These are phyloP conservation scores for Gymnocephalus cernua DNA, from an alignment of 2,113 vertebrate genomes.

Conservation along the genomic window DNA sequence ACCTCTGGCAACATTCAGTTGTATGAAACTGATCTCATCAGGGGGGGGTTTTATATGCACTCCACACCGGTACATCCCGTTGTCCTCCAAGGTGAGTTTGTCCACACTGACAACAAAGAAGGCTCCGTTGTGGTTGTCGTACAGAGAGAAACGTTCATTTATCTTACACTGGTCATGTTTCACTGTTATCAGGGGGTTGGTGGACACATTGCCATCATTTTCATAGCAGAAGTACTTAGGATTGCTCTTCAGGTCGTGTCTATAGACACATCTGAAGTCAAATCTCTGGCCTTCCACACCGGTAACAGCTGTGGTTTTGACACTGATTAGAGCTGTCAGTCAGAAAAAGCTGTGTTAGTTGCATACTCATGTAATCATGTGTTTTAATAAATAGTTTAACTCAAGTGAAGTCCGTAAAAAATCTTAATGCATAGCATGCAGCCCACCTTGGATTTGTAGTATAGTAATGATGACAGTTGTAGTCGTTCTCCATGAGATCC, in stretches of 20 bases:
- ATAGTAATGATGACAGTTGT: slow-evolving; percentile 20
- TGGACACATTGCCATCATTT: not conserved
- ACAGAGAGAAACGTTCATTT: slow-evolving; percentile 49
- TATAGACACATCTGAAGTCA: slow-evolving; percentile 65
- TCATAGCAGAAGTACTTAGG: slow-evolving; percentile 43
- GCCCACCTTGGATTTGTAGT: slow-evolving; percentile 66
- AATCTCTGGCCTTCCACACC: slow-evolving; percentile 45
- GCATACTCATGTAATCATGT: not conserved
- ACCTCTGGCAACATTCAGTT: slow-evolving; percentile 57
- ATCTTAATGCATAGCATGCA: not conserved
- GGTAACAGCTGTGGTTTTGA: not conserved
- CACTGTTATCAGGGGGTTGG: slow-evolving; percentile 6
- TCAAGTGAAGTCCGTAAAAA: not conserved
- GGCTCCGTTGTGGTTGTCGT: slow-evolving; percentile 53
- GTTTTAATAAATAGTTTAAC: not conserved
- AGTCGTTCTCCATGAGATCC: slow-evolving; percentile 39
- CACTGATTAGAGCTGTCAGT: slow-evolving; percentile 39
- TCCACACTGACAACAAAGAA: slow-evolving; percentile 52
- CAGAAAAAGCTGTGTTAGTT: slow-evolving; percentile 23
- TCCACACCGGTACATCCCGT: slow-evolving; percentile 60
- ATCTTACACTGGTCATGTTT: slow-evolving; percentile 28
- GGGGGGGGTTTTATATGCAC: not conserved
- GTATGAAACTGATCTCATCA: slow-evolving; percentile 13
- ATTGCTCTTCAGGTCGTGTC: not conserved
- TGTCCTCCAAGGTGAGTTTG: slow-evolving; percentile 41